Base-by-base conservation (phyloP, 2,113 vertebrate species). In the Syrmaticus mikado region DNA sequence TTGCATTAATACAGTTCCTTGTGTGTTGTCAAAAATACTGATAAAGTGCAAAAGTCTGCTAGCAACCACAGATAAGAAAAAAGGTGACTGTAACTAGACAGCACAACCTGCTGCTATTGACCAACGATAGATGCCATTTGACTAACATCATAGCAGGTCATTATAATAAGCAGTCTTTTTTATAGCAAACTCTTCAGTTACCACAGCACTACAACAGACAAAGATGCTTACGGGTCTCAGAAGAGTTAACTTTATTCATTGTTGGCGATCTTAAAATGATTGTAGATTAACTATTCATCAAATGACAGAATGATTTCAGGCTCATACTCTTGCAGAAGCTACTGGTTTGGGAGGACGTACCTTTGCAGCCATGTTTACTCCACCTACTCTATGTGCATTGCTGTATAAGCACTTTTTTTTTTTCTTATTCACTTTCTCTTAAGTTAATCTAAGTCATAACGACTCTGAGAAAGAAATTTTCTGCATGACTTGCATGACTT, bases 301-400 rank as follows among this genome's bases (percentile, higher is more conserved):
- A 65, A 81, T 45, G 0, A 73, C 22, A 66, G 36, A 70, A 77
- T 1, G 0, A 60, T 72, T 75, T 78, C n/a, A 48, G 20, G 36
- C 22, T 83, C 12, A 32, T 68, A 17, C 5, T 65, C 2, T 32
- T 41, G 27, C 12, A 65, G 34, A 60, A 60, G 16, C 10, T 66
- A 13, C 16, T 64, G 11, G 5, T 55, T 65, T 24, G 6, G 30
- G 70, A 55, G 12, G 2, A 75, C 19, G 38, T 14, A 40, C 1
- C 16, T 53, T 71, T 72, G 46, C 34, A 82, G 21, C 11, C 12
- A 15, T 4, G 5, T 82, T 72, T 76, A 22, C 45, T 77, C 52
- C 1, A 0, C n/a, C 43, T 71, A 22, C 22, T 62, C 53, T 67
- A 2, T 25, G 16, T 1, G 1, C 36, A 6, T 18, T 25, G 65